Percentiles rank a stretch among this genome's conserved stretches.
These are phyloP conservation scores for Callopanchax toddi DNA, from an alignment of 2,113 vertebrate genomes.

Conservation along the genomic window DNA sequence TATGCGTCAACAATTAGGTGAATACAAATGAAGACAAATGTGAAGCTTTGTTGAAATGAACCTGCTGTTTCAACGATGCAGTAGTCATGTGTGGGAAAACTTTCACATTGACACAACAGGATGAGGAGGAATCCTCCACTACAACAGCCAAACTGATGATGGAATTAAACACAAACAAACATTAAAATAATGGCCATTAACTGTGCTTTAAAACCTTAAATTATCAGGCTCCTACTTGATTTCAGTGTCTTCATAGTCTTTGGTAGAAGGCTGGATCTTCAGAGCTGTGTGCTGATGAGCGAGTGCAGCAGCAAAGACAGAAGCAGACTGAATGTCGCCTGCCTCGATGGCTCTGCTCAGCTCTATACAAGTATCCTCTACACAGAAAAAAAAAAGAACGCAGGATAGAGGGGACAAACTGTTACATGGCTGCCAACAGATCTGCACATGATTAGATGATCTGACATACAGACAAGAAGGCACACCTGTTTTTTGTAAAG, in stretches of 20 bases:
- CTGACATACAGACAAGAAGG: background rate
- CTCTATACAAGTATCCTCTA: conserved; percentile 83
- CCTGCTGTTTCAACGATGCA: conserved; percentile 88
- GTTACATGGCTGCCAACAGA: background rate
- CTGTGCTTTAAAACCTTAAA: background rate
- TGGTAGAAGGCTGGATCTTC: conserved; percentile 76
- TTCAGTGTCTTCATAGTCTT: conserved; percentile 78
- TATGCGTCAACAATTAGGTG: background rate
- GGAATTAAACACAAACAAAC: conserved; percentile 4
- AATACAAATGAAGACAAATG: background rate
- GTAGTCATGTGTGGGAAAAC: conserved; percentile 83
- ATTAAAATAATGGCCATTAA: background rate
- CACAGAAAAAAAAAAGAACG: background rate
- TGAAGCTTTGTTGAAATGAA: conserved; percentile 44
- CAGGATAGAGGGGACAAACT: conserved; percentile 5
- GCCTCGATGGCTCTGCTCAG: conserved; percentile 83
- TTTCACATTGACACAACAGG: conserved; percentile 84
- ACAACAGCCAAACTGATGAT: conserved; percentile 83
- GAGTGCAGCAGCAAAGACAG: conserved; percentile 77
- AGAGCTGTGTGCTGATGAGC: conserved; percentile 78
- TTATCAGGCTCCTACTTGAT: conserved; percentile 78
- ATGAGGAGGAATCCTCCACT: conserved; percentile 87
- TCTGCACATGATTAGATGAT: conserved; percentile 2
- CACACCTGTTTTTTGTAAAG: conserved; percentile 63
- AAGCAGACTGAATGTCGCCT: conserved; percentile 82